Base-by-base conservation (phyloP, 2,797 vertebrate genomes). In the Pseudopleuronectes americanus region DNA sequence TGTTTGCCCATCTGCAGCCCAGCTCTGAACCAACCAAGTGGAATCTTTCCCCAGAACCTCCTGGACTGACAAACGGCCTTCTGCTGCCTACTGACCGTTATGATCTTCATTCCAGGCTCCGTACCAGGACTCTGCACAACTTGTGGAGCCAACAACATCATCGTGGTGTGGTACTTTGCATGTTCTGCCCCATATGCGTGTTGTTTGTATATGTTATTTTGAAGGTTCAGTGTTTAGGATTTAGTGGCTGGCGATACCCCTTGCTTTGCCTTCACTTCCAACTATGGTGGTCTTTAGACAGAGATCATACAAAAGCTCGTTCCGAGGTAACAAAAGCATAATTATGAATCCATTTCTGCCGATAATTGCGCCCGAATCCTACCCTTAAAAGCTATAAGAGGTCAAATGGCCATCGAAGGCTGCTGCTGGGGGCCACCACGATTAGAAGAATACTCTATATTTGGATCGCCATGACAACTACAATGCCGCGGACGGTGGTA, bases 381-480 rank as follows among this genome's bases (percentile, higher is more conserved):
- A 4, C 3, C 9, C 60, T 60, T 33, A 56, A 61, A 28, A 66
- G 24, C n/a, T 71, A 28, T 33, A 57, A 64, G 22, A 83, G 71
- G 75, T 78, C 66, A 85, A 77, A 72, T 19, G 31, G 43, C 55
- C 38, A 12, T 5, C 8, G 17, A 38, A 65, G 70, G 77, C 79
- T 73, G 54, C 68, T 66, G 74, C 56, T 6, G 56, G 63, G 59
- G 57, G 62, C 77, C 61, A 60, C 61, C 64, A 52, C 68, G 74
- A 81, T 83, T 71, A 76, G 28, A 79, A 56, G 41, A 13, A 41
- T 6, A 38, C n/a, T 22, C 76, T 80, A 85, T 85, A 79, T 83
- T 77, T 85, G 71, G 74, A 87, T 91, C 36, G 3, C 73, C 82
- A 85, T 89, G 88, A 88, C 86, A 89, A 91, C 87, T 21, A 69